Conservation (phyloP, 1,140 invertebrate genomes). For the Wiebesia pumilae region DNA sequence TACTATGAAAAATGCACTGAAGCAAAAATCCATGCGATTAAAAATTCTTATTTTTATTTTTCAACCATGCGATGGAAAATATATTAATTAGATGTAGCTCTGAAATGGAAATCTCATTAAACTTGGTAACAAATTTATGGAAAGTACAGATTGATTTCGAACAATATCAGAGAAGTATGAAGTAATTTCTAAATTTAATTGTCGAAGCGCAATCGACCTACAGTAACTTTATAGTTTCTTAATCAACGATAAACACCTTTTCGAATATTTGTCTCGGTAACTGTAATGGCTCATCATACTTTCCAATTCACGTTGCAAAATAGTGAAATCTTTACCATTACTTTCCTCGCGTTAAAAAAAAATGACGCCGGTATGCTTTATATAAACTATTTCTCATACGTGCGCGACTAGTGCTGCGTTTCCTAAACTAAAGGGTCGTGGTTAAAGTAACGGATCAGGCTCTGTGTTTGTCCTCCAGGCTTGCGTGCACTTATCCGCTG, state of each 20-base stretch:
- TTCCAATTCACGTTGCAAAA: neutral
- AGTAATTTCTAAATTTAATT: neutral
- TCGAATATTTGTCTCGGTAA: too few relatives aligned
- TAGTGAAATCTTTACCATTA: neutral
- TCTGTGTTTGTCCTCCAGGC: slow-evolving; percentile 1
- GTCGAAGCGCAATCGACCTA: neutral
- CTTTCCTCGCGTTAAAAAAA: neutral
- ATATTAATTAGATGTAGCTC: neutral
- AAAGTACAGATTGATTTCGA: neutral
- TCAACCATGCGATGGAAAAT: neutral
- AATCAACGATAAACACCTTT: neutral
- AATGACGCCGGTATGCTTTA: neutral
- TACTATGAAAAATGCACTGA: neutral
- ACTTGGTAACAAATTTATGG: neutral
- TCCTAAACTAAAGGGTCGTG: slow-evolving; percentile 54
- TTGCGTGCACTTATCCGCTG: slow-evolving; percentile 24
- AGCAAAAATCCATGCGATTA: neutral
- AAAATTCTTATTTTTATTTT: too few relatives aligned
- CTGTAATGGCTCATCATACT: too few relatives aligned
- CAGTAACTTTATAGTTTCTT: neutral
- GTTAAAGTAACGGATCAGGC: slow-evolving; percentile 52
- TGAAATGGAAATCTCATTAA: neutral
- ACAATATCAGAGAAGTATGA: neutral
- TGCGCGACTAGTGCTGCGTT: neutral
- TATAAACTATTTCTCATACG: neutral